Evolutionary conservation across 2,797 vertebrate species (phyloP).

Genomic region (Lepus oiostolus): DNA sequence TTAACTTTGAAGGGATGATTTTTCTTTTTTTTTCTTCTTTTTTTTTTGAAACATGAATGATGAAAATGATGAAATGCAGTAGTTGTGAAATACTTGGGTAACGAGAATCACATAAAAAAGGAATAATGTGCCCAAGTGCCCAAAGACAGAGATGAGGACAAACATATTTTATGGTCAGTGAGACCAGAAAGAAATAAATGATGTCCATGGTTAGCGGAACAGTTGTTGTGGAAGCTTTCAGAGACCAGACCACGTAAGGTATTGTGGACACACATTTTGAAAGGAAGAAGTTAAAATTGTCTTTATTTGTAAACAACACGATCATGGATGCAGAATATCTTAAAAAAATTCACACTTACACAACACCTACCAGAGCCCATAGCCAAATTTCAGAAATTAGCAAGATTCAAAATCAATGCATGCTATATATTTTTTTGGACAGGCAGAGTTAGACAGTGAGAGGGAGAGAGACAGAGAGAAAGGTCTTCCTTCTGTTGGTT

Average conservation of each 20-base stretch:
- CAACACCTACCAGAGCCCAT: background rate
- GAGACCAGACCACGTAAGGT: background rate
- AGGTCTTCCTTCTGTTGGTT: too few relatives aligned
- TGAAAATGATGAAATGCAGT: background rate
- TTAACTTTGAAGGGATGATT: background rate
- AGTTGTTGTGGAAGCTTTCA: background rate
- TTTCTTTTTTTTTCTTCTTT: background rate
- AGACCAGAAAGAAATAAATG: background rate
- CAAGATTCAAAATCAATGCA: background rate
- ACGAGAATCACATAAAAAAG: background rate
- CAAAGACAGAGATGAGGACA: background rate
- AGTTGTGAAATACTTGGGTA: background rate
- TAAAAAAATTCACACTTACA: background rate
- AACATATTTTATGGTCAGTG: background rate
- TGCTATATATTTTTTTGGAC: background rate
- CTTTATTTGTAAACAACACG: background rate
- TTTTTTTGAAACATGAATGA: background rate
- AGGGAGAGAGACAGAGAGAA: too few relatives aligned
- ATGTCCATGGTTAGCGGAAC: background rate
- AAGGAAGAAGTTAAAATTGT: background rate
- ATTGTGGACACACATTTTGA: background rate
- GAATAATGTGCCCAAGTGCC: background rate
- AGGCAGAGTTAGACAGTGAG: too few relatives aligned
- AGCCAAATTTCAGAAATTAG: constrained; percentile 24
- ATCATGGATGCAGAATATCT: background rate